Conservation (phyloP, 1,140 invertebrate species). For the Sycophila sp. region DNA sequence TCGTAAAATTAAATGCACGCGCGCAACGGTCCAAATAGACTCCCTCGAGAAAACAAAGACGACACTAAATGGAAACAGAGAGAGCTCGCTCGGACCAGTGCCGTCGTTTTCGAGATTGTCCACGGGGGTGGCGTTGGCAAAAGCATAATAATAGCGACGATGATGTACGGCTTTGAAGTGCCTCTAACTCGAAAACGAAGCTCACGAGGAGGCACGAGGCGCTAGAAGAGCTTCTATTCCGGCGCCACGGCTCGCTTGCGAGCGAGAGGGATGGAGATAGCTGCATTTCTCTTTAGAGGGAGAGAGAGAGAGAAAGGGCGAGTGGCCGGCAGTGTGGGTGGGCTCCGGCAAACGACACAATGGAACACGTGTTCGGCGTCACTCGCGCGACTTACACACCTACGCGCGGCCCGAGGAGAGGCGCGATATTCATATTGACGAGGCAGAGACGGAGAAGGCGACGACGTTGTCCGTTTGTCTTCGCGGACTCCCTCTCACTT, state of each 20-base stretch:
- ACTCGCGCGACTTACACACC: not conserved
- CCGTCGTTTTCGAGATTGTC: not conserved
- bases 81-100: not conserved
- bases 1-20: conserved; percentile 1
- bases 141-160: conserved; percentile 50
- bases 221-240: too few species aligned
- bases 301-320: not conserved
- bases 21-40: not conserved
- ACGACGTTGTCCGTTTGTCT: conserved; percentile 19
- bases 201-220: not conserved
- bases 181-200: not conserved
- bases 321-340: conserved; percentile 25
- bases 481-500: not conserved
- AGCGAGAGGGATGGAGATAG: not conserved
- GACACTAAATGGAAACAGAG: conserved; percentile 13
- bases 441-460: conserved; percentile 1
- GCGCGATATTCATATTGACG: conserved; percentile 1
- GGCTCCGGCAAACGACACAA: conserved; percentile 12
- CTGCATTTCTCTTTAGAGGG: too few species aligned
- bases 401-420: not conserved
- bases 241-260: too few species aligned
- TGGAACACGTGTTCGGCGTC: conserved; percentile 35
- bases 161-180: conserved; percentile 42
- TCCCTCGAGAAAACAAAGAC: conserved; percentile 11
- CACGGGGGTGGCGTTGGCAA: conserved; percentile 42